Conservation (phyloP, 2,797 vertebrate genomes). For the Petrocephalus sullivani region DNA sequence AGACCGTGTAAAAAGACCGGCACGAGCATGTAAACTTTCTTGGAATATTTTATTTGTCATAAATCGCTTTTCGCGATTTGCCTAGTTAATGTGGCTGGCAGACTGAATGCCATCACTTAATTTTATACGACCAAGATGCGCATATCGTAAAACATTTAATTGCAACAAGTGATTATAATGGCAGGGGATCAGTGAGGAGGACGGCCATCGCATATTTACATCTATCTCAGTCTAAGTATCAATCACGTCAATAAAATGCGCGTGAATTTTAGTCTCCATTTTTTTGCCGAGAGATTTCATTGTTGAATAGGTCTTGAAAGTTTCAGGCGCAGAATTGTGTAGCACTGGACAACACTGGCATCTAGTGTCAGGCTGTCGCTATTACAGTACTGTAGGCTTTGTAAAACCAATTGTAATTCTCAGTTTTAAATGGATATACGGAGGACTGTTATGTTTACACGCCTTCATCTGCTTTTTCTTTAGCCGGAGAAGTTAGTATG, state of each 20-base stretch:
- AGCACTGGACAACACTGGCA: conserved; percentile 63
- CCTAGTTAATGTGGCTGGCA: conserved; percentile 18
- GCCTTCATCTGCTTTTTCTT: background rate
- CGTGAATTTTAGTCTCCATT: conserved; percentile 30
- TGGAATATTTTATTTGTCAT: conserved; percentile 25
- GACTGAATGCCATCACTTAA: conserved; percentile 29
- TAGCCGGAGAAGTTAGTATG: background rate
- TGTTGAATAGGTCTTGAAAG: conserved; percentile 60
- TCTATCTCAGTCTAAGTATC: conserved; percentile 11
- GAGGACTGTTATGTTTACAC: background rate
- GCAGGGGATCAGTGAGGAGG: background rate
- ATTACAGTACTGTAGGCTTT: conserved; percentile 6
- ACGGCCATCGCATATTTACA: conserved; percentile 1
- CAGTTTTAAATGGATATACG: background rate
- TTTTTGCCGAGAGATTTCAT: conserved; percentile 41
- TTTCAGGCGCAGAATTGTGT: conserved; percentile 66
- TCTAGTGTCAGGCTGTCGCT: conserved; percentile 50
- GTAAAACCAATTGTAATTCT: background rate
- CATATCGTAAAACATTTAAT: conserved; percentile 27
- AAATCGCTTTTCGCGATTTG: conserved; percentile 26
- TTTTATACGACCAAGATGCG: conserved; percentile 25
- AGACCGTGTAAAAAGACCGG: background rate
- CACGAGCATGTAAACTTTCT: conserved; percentile 26
- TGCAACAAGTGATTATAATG: conserved; percentile 26
- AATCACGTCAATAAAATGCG: conserved; percentile 22